Conservation (phyloP, 2,888 invertebrate genomes). For the Drosophila maculinotata region DNA sequence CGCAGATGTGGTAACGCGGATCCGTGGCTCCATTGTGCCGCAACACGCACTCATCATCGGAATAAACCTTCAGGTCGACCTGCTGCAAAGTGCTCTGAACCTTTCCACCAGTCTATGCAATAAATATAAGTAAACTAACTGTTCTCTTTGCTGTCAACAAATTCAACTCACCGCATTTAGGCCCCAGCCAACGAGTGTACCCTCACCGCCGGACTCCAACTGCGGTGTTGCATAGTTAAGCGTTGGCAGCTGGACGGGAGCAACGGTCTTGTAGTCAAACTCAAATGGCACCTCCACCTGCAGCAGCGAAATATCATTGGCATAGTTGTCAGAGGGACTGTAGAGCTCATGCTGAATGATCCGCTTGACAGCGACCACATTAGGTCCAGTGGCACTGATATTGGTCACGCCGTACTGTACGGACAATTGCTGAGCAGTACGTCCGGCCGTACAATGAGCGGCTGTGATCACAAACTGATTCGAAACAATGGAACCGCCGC, state of each 20-base stretch:
- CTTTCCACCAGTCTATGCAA: slow-evolving; percentile 79
- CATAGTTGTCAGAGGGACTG: slow-evolving; percentile 60
- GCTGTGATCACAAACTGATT: slow-evolving; percentile 76
- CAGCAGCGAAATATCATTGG: slow-evolving; percentile 85
- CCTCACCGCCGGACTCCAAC: slow-evolving; percentile 54
- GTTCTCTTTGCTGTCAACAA: no score
- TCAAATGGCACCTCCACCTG: slow-evolving; percentile 72
- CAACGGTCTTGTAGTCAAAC: slow-evolving; percentile 69
- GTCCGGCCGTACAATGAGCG: slow-evolving; percentile 76
- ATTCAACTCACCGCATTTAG: slow-evolving; percentile 68
- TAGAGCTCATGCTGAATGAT: slow-evolving; percentile 83
- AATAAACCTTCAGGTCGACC: slow-evolving; percentile 83
- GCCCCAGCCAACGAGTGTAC: slow-evolving; percentile 83
- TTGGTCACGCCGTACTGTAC: slow-evolving; percentile 76
- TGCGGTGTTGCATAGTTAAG: slow-evolving; percentile 70
- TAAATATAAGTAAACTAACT: no score
- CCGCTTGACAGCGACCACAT: slow-evolving; percentile 68
- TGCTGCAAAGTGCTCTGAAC: slow-evolving; percentile 82
- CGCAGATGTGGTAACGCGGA: slow-evolving; percentile 84
- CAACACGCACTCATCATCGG: slow-evolving; percentile 81
- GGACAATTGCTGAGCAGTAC: slow-evolving; percentile 31
- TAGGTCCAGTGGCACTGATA: slow-evolving; percentile 59
- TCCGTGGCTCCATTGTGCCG: slow-evolving; percentile 72
- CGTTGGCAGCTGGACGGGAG: slow-evolving; percentile 76
- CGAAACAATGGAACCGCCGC: slow-evolving; percentile 76